Base-by-base conservation (phyloP, 35 echinoderm and acorn worm species). In the Heliocidaris erythrogramma region DNA sequence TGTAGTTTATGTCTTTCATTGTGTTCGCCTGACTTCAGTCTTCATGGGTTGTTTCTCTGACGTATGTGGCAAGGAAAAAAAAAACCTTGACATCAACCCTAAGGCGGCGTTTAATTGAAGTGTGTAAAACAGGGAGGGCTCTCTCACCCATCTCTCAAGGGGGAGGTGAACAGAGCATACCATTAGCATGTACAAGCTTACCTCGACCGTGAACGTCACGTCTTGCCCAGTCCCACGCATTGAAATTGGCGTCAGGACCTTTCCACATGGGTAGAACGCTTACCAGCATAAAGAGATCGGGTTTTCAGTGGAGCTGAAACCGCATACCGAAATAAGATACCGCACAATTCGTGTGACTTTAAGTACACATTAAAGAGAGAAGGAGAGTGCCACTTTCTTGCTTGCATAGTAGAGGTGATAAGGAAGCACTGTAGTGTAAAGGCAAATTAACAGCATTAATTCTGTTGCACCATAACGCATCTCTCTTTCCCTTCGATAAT, bases 101-200 rank as follows among this genome's bases (percentile, higher is more conserved):
- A 24, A 78, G 65, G 65, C 65, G 65, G 65, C 65, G 65, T 78
- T 78, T 78, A 78, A 78, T 78, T 78, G 65, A 78, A 78, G 65
- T 60, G 59, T 18, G 2, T 60, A 2, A 10, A 60, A 60, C 59
- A 60, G 18, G 59, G 5, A 78, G 65, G 65, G 27, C 65, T 24
- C 65, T 78, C 52, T 56, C 27, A n/a, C 65, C 65, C 6, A n/a
- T 78, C 18, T 78, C 65, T 78, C 65, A 78, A 7, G 65, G 65
- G 65, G 65, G 27, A n/a, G 65, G 65, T n/a, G 7, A 78, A 24
- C 5, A 21, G 65, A 24, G 65, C 65, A 27, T 18, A 78, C 7
- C 18, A 78, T 78, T 78, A 78, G 27, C 17, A 78, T 78, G 65
- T 78, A n/a, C 65, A 21, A 21, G 18, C 65, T 78, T n/a, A 0